Evolutionary conservation across 2,113 vertebrate genomes (phyloP), one percentile per base, ranked within the genome.

Genomic region (Gadus macrocephalus): DNA sequence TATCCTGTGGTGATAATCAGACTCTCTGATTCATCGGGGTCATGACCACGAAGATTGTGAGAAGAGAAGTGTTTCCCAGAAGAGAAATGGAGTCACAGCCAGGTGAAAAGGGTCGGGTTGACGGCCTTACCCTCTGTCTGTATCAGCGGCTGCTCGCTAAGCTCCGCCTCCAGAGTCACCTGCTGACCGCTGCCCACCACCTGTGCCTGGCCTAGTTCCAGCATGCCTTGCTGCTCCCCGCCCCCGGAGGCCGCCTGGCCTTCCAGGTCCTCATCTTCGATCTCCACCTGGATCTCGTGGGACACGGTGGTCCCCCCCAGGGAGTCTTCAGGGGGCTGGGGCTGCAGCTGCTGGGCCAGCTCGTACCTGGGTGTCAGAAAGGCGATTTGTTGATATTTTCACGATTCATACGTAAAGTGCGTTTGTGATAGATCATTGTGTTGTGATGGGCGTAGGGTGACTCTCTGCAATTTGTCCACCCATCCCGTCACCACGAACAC

Each of bases 331-430:
- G 92, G 35, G 0, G 94, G 91, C 74, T 94, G 94, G 67, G 96
- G 94, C 74, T 96, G 96, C 19, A 98, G 92, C 85, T 99, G 97
- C 79, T 98, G 97, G 22, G 95, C 96, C 67, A 99, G 90, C 84
- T 99, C 97, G 0, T 97, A 99, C 70, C 97, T 99, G 74, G 53
- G 69, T 3, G 35, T 67, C 2, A 35, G n/a, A 1, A 8, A 25
- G 20, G 49, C 22, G 2, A 9, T 19, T 49, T 49, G 8, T 49
- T 49, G 42, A 49, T 49, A 49, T 49, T 49, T 49, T 14, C 42
- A 49, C 42, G 7, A 49, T 49, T 49, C 3, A 53, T 53, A 17
- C 16, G 14, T 31, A 17, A 2, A 22, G 62, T 9, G 2, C 2
- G 42, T 49, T 35, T 4, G 31, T 4, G 6, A 35, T 35, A 28